These are phyloP conservation scores for Lepidonotus clava DNA, from an alignment of 2,888 invertebrate species.

Conservation along the genomic window DNA sequence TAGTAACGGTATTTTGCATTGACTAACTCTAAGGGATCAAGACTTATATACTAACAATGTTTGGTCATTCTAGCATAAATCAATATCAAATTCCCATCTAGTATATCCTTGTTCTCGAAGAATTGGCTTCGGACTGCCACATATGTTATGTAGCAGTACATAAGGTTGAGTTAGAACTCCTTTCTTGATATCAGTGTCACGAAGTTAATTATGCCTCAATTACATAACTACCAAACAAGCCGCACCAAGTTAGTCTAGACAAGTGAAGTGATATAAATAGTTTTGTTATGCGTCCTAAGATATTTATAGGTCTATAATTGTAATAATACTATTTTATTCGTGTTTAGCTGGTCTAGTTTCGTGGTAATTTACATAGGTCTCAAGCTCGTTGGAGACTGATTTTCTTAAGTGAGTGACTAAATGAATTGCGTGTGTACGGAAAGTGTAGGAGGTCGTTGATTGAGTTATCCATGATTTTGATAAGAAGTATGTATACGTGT, in stretches of 20 bases:
- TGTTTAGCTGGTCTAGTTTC: conserved; percentile 10
- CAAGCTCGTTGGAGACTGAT: neutral
- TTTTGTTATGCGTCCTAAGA: neutral
- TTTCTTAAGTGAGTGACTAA: neutral
- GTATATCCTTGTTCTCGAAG: neutral
- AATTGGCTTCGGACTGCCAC: too few relatives aligned
- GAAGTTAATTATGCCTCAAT: neutral
- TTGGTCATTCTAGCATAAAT: too few relatives aligned
- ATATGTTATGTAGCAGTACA: neutral
- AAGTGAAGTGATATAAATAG: neutral
- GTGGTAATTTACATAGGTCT: neutral
- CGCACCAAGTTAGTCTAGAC: neutral
- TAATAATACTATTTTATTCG: neutral
- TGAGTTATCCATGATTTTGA: neutral
- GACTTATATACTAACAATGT: too few relatives aligned
- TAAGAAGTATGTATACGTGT: neutral
- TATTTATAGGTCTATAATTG: neutral
- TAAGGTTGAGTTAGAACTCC: neutral
- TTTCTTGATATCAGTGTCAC: neutral
- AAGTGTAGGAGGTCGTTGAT: neutral
- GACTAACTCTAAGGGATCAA: too few relatives aligned
- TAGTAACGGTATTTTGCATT: neutral
- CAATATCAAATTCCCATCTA: neutral
- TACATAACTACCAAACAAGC: neutral
- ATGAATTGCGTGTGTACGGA: neutral